Percentiles rank a stretch among this genome's conserved stretches.
Evolutionary conservation across 2,797 vertebrate genomes (phyloP).

Genomic region (Acanthurus tractus): DNA sequence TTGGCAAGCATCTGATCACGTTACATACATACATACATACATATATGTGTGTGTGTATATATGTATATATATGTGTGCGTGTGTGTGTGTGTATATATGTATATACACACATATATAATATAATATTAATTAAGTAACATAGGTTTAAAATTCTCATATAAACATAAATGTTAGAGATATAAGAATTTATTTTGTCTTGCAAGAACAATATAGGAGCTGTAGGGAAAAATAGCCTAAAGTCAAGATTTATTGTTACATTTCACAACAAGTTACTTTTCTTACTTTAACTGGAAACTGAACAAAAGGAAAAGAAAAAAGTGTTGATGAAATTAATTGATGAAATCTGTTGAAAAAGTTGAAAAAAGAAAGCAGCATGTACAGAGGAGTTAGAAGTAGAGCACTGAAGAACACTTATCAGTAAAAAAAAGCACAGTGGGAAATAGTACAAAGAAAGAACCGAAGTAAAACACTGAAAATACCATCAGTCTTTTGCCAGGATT

Average conservation of each 20-base stretch:
- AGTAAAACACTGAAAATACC: neutral
- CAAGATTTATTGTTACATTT: too few species aligned
- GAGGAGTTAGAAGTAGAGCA: constrained; percentile 2
- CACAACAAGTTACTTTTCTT: neutral
- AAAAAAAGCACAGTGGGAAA: neutral
- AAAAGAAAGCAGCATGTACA: neutral
- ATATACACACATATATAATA: too few species aligned
- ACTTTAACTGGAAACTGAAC: neutral
- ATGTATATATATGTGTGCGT: too few species aligned
- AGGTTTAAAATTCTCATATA: too few species aligned
- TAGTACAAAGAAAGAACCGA: neutral
- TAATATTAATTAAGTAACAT: too few species aligned
- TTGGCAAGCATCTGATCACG: neutral
- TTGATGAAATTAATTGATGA: neutral
- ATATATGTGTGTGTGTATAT: too few species aligned
- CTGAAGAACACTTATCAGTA: neutral
- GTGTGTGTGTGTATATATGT: too few species aligned
- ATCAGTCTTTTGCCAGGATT: constrained; percentile 8
- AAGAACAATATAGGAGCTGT: neutral
- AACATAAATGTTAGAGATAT: neutral
- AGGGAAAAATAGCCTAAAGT: too few species aligned
- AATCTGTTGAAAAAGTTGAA: neutral
- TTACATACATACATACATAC: too few species aligned
- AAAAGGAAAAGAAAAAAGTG: neutral
- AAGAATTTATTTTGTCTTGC: neutral